Base-by-base conservation (phyloP, 2,888 invertebrate genomes). In the Tinea pellionella region DNA sequence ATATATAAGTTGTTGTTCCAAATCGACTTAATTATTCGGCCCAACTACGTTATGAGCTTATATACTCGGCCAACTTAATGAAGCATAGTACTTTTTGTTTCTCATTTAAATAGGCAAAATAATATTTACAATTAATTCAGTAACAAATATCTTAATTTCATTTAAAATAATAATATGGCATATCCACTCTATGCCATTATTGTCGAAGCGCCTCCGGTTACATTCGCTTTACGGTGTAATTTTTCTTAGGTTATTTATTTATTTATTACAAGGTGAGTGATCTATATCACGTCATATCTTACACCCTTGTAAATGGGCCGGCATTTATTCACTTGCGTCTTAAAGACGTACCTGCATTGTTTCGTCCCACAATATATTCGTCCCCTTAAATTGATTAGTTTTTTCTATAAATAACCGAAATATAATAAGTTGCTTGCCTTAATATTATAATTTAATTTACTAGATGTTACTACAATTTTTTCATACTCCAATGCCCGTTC, bases 161-260 rank as follows among this genome's bases (percentile, higher is more conserved):
- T 6, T n/a, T n/a, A n/a, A 24, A 37, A 37, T 37, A 59, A 55
- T n/a, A 12, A 65, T 56, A 24, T 24, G 24, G 6, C 64, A n/a
- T 66, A 65, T 82, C 84, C 80, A 77, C 64, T 66, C 62, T 63
- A 72, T 0, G 1, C 72, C 65, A 66, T 61, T 74, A 61, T 59
- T 64, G 63, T 64, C 72, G 66, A 65, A 77, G 71, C 78, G 86
- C 86, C 87, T 84, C 86, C 78, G 83, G 86, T 85, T 75, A 85
- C 85, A 82, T 85, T 87, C 87, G 86, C 78, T 86, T 87, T 86
- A 83, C 83, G 84, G 79, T 80, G 87, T 86, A 86, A 87, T 87
- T 86, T 86, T 87, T 86, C 87, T 84, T 86, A 77, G 76, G 85
- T 86, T 87, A 86, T 86, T 87, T 87, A 87, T 87, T 86, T 87